Evolutionary conservation across 2,113 vertebrate species (phyloP), one percentile per base, ranked within the genome.

Genomic region (Crotalus viridis): DNA sequence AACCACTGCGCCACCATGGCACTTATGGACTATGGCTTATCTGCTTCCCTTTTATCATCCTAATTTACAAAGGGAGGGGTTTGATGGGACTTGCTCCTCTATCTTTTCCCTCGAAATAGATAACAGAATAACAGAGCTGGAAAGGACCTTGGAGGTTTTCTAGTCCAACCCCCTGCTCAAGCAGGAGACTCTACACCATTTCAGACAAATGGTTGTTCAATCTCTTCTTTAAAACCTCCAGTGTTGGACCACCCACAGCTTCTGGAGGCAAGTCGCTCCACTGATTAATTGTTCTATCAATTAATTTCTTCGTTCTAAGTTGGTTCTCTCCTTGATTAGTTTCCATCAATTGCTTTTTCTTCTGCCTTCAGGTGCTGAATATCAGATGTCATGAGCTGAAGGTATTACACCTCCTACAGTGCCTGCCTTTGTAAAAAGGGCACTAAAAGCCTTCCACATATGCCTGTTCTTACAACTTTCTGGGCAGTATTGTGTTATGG

Each of bases 1-100:
- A 69, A 69, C 28, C 28, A 69, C 4, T 69, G 64, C 0, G 48
- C 48, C 48, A 51, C 4, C 28, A n/a, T 69, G 61, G 28, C 28
- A n/a, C 61, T 69, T 5, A 15, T 15, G 61, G 61, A 69, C 4
- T 13, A 69, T 52, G 91, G 90, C 86, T 19, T 0, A 43, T 94
- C 48, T 94, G 21, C 92, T 94, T 92, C 52, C 91, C 92, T 90
- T 46, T 51, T 55, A 92, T 94, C 90, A 74, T 87, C 39, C 55
- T 89, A 61, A 74, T 51, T 54, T 87, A 22, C 0, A 0, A 17
- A 52, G 2, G 39, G 69, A 56, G 39, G 8, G 88, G 88, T 57
- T 4, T 94, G 39, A 33, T n/a, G 61, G 92, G 46, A 69, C 90
- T 94, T 86, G 21, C 55, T 61, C 69, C 28, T 61, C 54, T 61